Evolutionary conservation across 64 coral and sea anemone genomes (phyloP).

Genomic region (Stichodactyla mertensii): DNA sequence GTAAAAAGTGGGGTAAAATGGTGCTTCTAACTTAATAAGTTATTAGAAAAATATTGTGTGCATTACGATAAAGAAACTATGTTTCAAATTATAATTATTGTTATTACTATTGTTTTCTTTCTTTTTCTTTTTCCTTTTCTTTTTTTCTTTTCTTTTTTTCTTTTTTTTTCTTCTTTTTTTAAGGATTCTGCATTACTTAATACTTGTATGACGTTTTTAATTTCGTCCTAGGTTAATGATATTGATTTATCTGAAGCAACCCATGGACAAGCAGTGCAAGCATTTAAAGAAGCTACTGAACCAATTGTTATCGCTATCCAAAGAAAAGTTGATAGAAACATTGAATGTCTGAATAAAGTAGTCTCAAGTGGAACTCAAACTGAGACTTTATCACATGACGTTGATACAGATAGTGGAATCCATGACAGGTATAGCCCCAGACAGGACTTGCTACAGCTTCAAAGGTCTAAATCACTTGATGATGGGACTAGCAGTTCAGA

Average conservation of each 20-base stretch:
- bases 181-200: not conserved
- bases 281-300: constrained; percentile 84
- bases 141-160: not conserved
- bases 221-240: constrained; percentile 66
- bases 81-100: not conserved
- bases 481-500: constrained; percentile 92
- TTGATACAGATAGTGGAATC: constrained; percentile 80
- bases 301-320: constrained; percentile 70
- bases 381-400: constrained; percentile 62
- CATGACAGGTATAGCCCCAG: constrained; percentile 86
- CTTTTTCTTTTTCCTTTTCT: not conserved
- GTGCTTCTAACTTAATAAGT: not conserved
- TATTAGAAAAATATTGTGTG: not conserved
- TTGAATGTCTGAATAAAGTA: constrained; percentile 49
- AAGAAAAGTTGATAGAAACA: constrained; percentile 62
- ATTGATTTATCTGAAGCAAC: constrained; percentile 76
- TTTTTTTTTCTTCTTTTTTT: not conserved
- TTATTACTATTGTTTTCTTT: not conserved
- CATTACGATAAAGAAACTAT: not conserved
- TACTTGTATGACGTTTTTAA: not conserved
- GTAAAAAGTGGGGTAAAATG: constrained; percentile 25
- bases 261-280: constrained; percentile 81
- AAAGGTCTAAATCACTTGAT: constrained; percentile 73
- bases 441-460: constrained; percentile 64
- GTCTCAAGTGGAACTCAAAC: constrained; percentile 85